Base-by-base conservation (phyloP, 23 tunicate genomes). In the Ascidia mentula region DNA sequence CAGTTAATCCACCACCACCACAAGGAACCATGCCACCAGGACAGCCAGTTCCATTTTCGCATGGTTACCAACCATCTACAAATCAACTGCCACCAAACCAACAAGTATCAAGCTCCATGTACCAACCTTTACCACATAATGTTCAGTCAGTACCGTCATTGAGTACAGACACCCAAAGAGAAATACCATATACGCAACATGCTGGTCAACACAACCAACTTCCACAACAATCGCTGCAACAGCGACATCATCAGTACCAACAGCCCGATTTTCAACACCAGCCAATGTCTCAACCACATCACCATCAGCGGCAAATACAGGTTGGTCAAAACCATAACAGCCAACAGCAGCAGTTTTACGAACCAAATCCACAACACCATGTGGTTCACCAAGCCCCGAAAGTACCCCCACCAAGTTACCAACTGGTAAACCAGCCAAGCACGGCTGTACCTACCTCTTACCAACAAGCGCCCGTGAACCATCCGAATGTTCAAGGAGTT, bases 251-350 rank as follows among this genome's bases (percentile, higher is more conserved):
- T 17, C 75, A 61, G 26, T 77, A 79, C 69, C 84, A 65, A 35
- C 84, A 65, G 9, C 30, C 22, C 9, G 76, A 77, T 46, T 46
- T 42, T 77, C 75, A 80, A 69, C 84, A 69, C 5, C 84, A 80
- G 13, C 78, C 20, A 5, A 8, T 34, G 3, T 45, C 34, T 4
- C 75, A 59, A 42, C 80, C 34, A 42, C 65, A 77, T 6, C 81
- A 77, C 5, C 70, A 24, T 1, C 84, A 70, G 24, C 5, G 15
- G 0, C 79, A 18, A 31, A 5, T 32, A 22, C 84, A 65, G 6
- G 35, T 13, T 69, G 8, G 24, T 20, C 26, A 37, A 5, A 6
- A 9, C 18, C 46, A 38, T 3, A 28, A 33, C 18, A 74, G 40
- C 18, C 81, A 42, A 77, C 38, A 35, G 18, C 78, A 74, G 78